Evolutionary conservation across 2,113 vertebrate species (phyloP).

Genomic region (Platysternon megacephalum): DNA sequence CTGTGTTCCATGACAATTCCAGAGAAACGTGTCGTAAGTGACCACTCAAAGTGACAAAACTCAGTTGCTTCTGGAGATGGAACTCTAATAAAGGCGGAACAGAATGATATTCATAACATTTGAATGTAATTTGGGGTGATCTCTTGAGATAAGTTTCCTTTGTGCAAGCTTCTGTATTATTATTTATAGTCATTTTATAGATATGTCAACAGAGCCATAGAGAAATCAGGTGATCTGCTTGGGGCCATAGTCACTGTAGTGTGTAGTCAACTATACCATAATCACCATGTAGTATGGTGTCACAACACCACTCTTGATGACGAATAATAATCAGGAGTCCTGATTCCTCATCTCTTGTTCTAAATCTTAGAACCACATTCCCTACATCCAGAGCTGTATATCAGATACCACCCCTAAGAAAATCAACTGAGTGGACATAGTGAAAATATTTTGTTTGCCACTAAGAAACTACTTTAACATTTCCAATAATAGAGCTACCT

Average conservation of each 20-base stretch:
- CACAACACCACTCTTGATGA: not conserved
- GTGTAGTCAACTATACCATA: not conserved
- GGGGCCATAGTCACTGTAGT: not conserved
- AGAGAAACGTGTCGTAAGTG: constrained; percentile 35
- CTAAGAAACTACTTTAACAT: constrained; percentile 72
- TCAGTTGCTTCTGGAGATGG: not conserved
- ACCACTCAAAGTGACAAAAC: constrained; percentile 32
- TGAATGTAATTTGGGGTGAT: not conserved
- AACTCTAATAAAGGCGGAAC: not conserved
- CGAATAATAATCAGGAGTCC: not conserved
- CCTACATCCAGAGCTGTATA: constrained; percentile 24
- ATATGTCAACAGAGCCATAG: not conserved
- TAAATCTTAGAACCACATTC: not conserved
- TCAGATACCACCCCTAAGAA: constrained; percentile 56
- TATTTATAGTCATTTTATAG: not conserved
- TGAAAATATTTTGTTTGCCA: constrained; percentile 72
- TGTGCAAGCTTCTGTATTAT: not conserved
- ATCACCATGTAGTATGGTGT: rapidly evolving
- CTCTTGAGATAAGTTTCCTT: constrained; percentile 4
- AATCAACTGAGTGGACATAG: constrained; percentile 52
- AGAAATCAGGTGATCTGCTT: rapidly evolving
- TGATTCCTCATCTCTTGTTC: not conserved
- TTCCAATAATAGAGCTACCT: constrained; percentile 68
- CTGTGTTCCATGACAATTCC: not conserved
- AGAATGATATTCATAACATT: not conserved